Base-by-base conservation (phyloP, 2,888 invertebrate genomes). In the Ischnus inquisitorius region DNA sequence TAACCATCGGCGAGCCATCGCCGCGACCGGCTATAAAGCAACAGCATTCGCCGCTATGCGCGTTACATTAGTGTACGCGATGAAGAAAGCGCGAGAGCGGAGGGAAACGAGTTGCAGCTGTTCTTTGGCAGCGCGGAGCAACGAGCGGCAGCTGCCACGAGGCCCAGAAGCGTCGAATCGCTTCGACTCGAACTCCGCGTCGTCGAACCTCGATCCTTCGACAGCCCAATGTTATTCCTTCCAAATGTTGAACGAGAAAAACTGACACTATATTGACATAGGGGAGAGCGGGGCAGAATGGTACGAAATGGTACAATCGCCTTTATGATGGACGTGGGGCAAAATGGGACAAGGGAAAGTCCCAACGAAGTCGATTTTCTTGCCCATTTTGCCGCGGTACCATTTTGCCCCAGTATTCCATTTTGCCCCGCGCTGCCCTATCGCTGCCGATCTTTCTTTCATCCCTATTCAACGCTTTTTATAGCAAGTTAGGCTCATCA, bases 91-190 rank as follows among this genome's bases (percentile, higher is more conserved):
- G 77, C 68, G 41, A 60, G 48, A 39, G 65, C 1, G 25, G 69
- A 60, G 76, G 79, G 65, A 79, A 83, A 76, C 79, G 83, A 83
- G 71, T 71, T 76, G 83, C 83, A 83, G 83, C 83, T 83, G 83
- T 83, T 83, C 75, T 28, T n/a, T 57, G 79, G 65, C 68, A 46
- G 83, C 68, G 16, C 16, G 46, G 41, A 79, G 69, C 19, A 68
- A 68, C 78, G 64, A 75, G 43, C 74, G 54, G 79, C 83, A 83
- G 83, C 83, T 83, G 82, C 82, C 68, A 51, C 78, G 34, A 62
- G 67, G 39, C 74, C 41, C 48, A 62, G 60, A 75, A 62, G 22
- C 79, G 54, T 72, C 77, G 64, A 79, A 64, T 69, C 34, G 67
- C 79, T 48, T 51, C 46, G n/a, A 57, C 57, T 72, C 72, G 39